A percentile compares a stretch with the other conserved stretches of the same genome.
These are phyloP conservation scores for Odontocerum albicorne DNA, from an alignment of 2,888 invertebrate genomes.

Conservation along the genomic window DNA sequence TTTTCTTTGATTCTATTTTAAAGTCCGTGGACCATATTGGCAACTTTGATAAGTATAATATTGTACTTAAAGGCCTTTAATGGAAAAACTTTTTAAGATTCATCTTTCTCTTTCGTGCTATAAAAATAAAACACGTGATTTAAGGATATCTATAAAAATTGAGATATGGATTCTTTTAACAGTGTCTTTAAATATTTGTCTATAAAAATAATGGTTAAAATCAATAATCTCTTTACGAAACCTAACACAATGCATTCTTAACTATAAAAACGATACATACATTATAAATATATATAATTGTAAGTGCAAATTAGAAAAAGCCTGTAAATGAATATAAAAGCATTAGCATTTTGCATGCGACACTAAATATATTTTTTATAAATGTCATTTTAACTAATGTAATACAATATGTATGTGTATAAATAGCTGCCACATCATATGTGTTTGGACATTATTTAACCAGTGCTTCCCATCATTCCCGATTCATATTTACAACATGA, in stretches of 20 bases:
- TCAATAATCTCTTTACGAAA: background rate
- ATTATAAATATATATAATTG: constrained; percentile 2
- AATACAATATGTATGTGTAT: too few relatives aligned
- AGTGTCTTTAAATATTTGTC: background rate
- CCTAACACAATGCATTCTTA: background rate
- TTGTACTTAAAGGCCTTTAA: constrained; percentile 27
- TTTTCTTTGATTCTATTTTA: background rate
- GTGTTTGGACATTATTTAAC: constrained; percentile 2
- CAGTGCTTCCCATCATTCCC: constrained; percentile 2
- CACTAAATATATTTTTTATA: constrained; percentile 13
- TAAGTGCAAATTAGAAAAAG: constrained; percentile 5
- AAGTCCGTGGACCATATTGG: constrained; percentile 6
- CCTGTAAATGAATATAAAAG: constrained; percentile 8
- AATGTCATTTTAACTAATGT: background rate
- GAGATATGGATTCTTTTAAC: constrained; percentile 9
- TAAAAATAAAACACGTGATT: constrained; percentile 30
- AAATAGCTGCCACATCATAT: constrained; percentile 22
- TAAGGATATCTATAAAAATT: constrained; percentile 20
- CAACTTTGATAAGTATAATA: constrained; percentile 26
- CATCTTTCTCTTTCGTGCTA: constrained; percentile 6
- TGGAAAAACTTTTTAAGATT: constrained; percentile 10
- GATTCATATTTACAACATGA: constrained; percentile 19
- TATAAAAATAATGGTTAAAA: background rate
- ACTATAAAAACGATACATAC: constrained; percentile 10
- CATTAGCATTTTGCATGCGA: constrained; percentile 24